Base-by-base conservation (phyloP, 2,113 vertebrate genomes). In the Zosterops hypoxanthus region DNA sequence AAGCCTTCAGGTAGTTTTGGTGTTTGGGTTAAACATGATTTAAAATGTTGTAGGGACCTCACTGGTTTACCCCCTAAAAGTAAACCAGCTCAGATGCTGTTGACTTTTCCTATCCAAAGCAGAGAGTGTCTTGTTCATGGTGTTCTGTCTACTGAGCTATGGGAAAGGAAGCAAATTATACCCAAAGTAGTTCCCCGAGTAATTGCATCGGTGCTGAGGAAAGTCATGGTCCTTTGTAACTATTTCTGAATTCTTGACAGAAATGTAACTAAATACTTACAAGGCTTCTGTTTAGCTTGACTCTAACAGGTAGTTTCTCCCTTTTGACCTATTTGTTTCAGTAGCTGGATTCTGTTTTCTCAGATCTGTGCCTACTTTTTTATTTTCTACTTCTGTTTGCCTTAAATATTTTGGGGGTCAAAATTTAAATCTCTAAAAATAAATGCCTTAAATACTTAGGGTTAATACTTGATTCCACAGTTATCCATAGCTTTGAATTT, bases 131-230 rank as follows among this genome's bases (percentile, higher is more conserved):
- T 69, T 63, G 31, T 64, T 76, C 5, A 0, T 56, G 36, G 3
- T 78, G 21, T 42, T 71, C 8, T 20, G 3, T 26, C 36, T 76
- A 0, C 46, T 75, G 75, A 63, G 36, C 42, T 50, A 0, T 18
- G 53, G 44, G 20, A 59, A 53, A 42, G 57, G 63, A 63, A 64
- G 9, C 42, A 65, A 41, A 11, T 46, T 8, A 49, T 41, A 10
- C 4, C 25, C 1, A 3, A 28, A 79, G 41, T 14, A 29, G 21
- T 25, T 69, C 57, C 29, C 31, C 5, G 12, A 41, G 47, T 70
- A 28, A 42, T 18, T 46, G 11, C 8, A 23, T 29, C 0, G 1
- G 1, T 63, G 25, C 44, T 71, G 25, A 33, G 21, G 10, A 52
- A 47, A 80, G 36, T 36, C 25, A 34, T 1, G 9, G 33, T 68